Base-by-base conservation (phyloP, 2,888 invertebrate species). In the Drosophila helvetica region DNA sequence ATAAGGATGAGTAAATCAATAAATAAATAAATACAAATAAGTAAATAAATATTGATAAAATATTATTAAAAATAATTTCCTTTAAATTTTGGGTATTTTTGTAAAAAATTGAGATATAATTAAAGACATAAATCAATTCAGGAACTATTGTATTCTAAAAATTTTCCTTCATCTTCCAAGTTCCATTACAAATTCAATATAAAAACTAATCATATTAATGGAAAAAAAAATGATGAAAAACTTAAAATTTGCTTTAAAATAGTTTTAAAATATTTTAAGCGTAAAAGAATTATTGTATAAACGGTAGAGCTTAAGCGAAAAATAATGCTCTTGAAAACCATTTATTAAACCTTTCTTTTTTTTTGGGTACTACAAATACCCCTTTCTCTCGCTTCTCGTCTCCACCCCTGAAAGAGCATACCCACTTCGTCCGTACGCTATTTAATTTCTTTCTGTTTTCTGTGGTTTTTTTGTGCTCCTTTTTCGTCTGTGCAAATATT, bases 401-500 rank as follows among this genome's bases (percentile, higher is more conserved):
- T 38, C 38, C 7, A 0, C 15, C 2, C 15, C 15, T 7, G 38
- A 15, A 1, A 38, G 38, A 38, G 38, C 38, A 38, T 38, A 7
- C 38, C 38, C 38, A 2, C 38, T 38, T 38, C 38, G 38, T 38
- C 7, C 4, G 3, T 2, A 0, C 15, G 6, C 15, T n/a, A 38
- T 38, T 38, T 38, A 38, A 38, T 38, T 38, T n/a, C 15, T 6
- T n/a, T 38, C 15, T 38, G 12, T 12, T 38, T 4, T 30, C 10
- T 30, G 10, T 27, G 6, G 7, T 7, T 38, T 62, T 67, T 45
- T 52, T 59, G 43, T 38, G 12, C 51, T 73, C 73, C 57, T 66
- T 65, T 75, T 77, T 74, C 70, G 60, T 74, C 60, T 71, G 53
- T 51, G 74, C 82, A 88, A 88, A 84, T 85, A 88, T 84, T 84